Conservation (phyloP, 2,797 vertebrate species). For the Prionace glauca region DNA sequence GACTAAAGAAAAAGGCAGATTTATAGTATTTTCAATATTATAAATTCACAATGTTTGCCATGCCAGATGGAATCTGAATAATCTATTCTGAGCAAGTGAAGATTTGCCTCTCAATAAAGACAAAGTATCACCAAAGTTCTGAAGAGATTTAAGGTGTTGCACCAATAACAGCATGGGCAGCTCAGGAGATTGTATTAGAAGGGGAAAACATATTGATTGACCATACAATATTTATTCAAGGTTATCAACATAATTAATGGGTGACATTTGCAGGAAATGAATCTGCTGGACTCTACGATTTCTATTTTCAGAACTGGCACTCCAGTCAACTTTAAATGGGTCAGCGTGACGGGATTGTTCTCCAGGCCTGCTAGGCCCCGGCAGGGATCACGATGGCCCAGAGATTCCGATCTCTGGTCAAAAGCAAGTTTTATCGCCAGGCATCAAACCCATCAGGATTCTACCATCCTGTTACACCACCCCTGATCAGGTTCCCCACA, state of each 20-base stretch:
- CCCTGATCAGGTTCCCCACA: too few relatives aligned
- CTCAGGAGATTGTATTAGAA: background rate
- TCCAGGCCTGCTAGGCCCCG: too few relatives aligned
- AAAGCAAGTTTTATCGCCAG: too few relatives aligned
- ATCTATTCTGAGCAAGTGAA: background rate
- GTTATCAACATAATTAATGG: background rate
- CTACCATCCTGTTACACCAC: too few relatives aligned
- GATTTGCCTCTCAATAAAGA: background rate
- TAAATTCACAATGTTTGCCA: background rate
- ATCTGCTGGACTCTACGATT: background rate
- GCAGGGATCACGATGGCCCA: too few relatives aligned
- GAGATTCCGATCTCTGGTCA: too few relatives aligned
- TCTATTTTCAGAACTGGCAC: background rate
- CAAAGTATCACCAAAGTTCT: background rate
- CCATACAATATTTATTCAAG: background rate
- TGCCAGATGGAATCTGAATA: background rate
- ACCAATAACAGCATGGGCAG: background rate
- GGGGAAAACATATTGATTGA: background rate
- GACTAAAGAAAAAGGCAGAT: background rate
- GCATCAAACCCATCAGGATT: too few relatives aligned
- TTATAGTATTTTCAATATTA: background rate
- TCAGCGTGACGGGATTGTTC: background rate
- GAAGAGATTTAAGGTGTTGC: background rate
- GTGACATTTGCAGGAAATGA: background rate
- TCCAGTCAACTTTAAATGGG: background rate